phyloP scores from a whole-genome alignment of 2,113 vertebrate genomes.

The Podarcis cretensis region DNA sequence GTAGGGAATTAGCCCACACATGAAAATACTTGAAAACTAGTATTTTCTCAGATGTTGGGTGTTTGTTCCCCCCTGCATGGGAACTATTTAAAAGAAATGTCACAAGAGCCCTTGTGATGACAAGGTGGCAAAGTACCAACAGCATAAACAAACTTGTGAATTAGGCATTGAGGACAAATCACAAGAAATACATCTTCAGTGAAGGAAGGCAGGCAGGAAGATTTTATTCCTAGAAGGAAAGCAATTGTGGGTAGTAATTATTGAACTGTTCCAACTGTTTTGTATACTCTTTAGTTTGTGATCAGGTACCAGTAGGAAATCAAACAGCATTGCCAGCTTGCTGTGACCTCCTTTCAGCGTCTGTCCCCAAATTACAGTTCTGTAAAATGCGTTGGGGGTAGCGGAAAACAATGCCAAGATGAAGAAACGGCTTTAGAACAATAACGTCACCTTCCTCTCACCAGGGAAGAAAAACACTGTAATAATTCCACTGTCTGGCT shows the following conservation, averaged over 20 bases:
- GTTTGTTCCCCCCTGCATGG: background rate
- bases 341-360: background rate
- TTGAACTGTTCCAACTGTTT: background rate
- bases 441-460: background rate
- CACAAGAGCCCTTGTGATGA: background rate
- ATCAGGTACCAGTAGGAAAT: conserved; percentile 31
- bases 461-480: background rate
- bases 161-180: background rate
- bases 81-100: background rate
- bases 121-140: background rate
- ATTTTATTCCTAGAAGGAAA: background rate
- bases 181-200: background rate
- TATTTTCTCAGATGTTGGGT: background rate
- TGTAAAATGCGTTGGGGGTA: background rate
- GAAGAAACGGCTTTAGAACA: conserved; percentile 5
- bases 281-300: conserved; percentile 1
- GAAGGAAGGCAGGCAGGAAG: background rate
- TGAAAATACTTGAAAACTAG: background rate
- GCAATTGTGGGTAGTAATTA: background rate
- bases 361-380: conserved; percentile 17
- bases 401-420: conserved; percentile 39
- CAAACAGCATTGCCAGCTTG: conserved; percentile 12
- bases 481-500: too few relatives aligned
- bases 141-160: background rate
- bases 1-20: background rate